Evolutionary conservation across 1,140 invertebrate genomes (phyloP).

Genomic region (Temnothorax curvispinosus): DNA sequence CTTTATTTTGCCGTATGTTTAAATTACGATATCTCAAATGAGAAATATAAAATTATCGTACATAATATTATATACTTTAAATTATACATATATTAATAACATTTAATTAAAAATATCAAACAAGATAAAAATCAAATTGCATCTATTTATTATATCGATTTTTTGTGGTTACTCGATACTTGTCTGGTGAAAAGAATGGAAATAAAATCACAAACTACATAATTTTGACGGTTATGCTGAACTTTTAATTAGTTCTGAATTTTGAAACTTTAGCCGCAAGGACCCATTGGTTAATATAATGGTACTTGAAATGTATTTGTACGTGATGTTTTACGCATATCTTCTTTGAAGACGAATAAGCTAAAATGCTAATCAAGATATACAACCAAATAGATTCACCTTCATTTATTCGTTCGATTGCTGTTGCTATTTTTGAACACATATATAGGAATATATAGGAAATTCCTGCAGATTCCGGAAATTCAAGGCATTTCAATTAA

Average conservation of each 20-base stretch:
- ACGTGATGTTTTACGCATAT: neutral
- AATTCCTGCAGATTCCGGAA: conserved; percentile 51
- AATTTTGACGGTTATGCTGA: neutral
- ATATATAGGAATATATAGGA: conserved; percentile 15
- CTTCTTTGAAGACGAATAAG: neutral
- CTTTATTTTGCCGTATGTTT: neutral
- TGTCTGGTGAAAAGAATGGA: neutral
- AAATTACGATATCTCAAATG: neutral
- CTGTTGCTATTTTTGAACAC: conserved; percentile 20
- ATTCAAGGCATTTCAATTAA: conserved; percentile 53
- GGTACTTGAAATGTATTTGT: neutral
- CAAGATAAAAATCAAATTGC: no score
- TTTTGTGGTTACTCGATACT: no score
- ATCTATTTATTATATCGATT: no score
- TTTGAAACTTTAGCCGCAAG: neutral
- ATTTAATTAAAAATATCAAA: no score
- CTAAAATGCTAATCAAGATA: neutral
- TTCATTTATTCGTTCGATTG: neutral
- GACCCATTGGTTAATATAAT: neutral
- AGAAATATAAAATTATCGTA: neutral
- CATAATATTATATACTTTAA: neutral
- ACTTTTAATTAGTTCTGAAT: conserved; percentile 34
- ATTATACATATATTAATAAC: no score
- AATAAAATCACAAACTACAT: neutral
- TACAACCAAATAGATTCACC: neutral